Evolutionary conservation across 2,888 invertebrate species (phyloP).

Genomic region (Pseudanteris insignis): DNA sequence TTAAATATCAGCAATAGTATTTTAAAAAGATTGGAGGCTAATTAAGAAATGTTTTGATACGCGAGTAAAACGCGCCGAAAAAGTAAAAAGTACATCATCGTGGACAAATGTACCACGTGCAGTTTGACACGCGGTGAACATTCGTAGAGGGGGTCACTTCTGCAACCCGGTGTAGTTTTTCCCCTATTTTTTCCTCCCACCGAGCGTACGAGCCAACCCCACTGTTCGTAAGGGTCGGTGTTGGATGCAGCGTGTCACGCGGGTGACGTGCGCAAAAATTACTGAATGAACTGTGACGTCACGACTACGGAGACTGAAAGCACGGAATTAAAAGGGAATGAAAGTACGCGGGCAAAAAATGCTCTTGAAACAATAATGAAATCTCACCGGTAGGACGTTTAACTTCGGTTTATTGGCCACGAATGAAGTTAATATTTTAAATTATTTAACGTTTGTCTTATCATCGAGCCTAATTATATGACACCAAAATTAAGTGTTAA

Average conservation of each 20-base stretch:
- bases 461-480: too few relatives aligned
- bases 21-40: too few relatives aligned
- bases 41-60: too few relatives aligned
- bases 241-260: constrained; percentile 52
- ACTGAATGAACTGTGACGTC: constrained; percentile 67
- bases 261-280: constrained; percentile 66
- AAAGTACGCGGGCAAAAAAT: constrained; percentile 32
- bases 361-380: constrained; percentile 26
- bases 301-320: constrained; percentile 47
- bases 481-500: too few relatives aligned
- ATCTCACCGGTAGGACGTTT: constrained; percentile 11
- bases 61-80: too few relatives aligned
- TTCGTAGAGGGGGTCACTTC: constrained; percentile 58
- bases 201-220: constrained; percentile 53
- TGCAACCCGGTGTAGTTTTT: constrained; percentile 56
- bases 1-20: too few relatives aligned
- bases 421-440: constrained; percentile 1
- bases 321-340: constrained; percentile 22
- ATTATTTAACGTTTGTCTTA: too few relatives aligned
- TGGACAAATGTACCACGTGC: constrained; percentile 65
- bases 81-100: constrained; percentile 55
- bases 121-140: constrained; percentile 65
- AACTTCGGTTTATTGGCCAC: constrained; percentile 12
- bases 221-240: constrained; percentile 46
- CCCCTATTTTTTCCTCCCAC: constrained; percentile 62